These are phyloP conservation scores for Rhopilema esculentum DNA, from an alignment of 30 jellyfish, hydroid and myxozoan species.

Conservation along the genomic window DNA sequence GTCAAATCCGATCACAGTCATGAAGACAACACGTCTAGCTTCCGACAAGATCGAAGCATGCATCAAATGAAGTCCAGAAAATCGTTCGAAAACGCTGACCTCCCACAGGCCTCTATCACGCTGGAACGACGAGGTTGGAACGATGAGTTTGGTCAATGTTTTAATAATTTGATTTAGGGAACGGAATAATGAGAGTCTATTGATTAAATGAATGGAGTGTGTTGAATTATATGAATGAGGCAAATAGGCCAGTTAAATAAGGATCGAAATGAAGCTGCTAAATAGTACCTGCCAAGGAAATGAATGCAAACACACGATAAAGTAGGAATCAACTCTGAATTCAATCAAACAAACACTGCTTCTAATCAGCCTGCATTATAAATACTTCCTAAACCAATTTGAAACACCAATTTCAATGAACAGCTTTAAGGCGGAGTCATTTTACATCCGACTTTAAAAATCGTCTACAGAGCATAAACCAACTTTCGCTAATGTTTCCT, in stretches of 20 bases:
- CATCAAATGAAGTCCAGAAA: background rate
- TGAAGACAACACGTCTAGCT: too few relatives aligned
- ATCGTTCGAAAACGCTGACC: background rate
- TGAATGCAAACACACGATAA: background rate
- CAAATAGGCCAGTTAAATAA: background rate
- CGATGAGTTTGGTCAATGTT: background rate
- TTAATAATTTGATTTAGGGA: conserved; percentile 13
- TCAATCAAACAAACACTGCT: background rate
- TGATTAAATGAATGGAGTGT: conserved; percentile 15
- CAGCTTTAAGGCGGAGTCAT: background rate
- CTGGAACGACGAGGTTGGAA: background rate
- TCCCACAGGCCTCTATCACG: background rate
- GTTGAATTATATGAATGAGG: background rate
- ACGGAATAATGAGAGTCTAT: conserved; percentile 54
- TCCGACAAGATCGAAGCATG: too few relatives aligned
- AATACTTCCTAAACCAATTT: background rate
- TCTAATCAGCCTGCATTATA: background rate
- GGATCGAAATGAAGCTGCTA: background rate
- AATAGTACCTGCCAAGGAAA: background rate
- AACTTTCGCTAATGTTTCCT: too few relatives aligned
- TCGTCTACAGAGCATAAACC: background rate
- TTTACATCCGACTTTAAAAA: background rate
- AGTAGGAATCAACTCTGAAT: background rate
- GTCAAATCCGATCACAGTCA: background rate
- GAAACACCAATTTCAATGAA: background rate